Evolutionary conservation across 92 coral and sea anemone species (phyloP).

Genomic region (Ricordea florida): DNA sequence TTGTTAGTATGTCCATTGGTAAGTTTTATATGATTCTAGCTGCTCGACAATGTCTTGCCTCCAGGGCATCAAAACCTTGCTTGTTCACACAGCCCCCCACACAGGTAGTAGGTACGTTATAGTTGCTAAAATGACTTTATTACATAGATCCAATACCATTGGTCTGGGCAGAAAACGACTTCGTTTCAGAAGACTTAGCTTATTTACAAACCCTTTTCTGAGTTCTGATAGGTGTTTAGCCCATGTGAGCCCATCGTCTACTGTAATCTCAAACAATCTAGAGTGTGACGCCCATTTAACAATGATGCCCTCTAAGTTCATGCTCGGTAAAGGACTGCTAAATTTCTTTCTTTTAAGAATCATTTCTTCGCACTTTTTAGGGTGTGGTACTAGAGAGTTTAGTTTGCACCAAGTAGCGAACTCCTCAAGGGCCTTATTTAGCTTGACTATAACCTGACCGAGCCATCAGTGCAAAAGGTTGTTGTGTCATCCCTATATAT

Average conservation of each 20-base stretch:
- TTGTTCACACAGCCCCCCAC: slow-evolving; percentile 21
- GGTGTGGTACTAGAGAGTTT: background rate
- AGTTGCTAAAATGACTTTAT: slow-evolving; percentile 29
- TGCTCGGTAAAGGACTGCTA: background rate
- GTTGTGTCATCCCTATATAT: background rate
- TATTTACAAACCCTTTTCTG: slow-evolving; percentile 14
- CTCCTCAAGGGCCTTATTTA: background rate
- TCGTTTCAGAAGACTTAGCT: slow-evolving; percentile 17
- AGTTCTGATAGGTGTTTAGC: background rate
- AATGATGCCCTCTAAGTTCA: background rate
- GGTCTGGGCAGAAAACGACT: slow-evolving; percentile 16
- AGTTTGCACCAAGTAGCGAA: background rate
- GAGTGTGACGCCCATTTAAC: slow-evolving; percentile 6
- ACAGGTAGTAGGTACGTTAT: slow-evolving; percentile 29
- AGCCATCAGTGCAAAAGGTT: background rate
- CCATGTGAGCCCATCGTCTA: background rate
- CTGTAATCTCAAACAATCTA: slow-evolving; percentile 2
- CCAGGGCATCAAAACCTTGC: background rate
- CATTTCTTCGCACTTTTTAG: background rate
- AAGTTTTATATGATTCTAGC: slow-evolving; percentile 2
- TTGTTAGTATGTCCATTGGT: background rate
- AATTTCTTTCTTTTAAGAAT: background rate
- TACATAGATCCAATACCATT: slow-evolving; percentile 18
- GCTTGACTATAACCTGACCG: background rate
- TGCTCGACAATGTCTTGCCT: background rate